phyloP scores from a whole-genome alignment of 2,888 invertebrate species.

The Cancer borealis region DNA sequence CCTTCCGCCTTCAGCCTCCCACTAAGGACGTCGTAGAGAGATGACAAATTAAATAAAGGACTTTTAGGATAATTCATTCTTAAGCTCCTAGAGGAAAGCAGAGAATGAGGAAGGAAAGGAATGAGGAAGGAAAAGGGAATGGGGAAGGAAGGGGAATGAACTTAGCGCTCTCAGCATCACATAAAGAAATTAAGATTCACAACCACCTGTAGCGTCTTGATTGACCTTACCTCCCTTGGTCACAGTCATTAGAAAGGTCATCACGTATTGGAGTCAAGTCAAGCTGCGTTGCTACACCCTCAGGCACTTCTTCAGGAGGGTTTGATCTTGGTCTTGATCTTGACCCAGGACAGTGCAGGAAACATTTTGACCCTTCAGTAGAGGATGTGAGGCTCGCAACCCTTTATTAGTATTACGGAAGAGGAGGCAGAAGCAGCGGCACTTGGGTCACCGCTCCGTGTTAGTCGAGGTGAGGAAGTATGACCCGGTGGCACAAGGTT shows the following conservation, averaged over 20 bases:
- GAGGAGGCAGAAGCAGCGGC: not conserved
- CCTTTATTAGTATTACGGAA: not conserved
- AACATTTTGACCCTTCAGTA: no score
- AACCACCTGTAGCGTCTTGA: not conserved
- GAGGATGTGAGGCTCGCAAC: not conserved
- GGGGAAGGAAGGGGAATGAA: not conserved
- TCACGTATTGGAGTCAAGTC: not conserved
- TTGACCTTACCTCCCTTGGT: not conserved
- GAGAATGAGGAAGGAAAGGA: no score
- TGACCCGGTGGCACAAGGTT: slow-evolving; percentile 38
- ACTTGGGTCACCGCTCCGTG: not conserved
- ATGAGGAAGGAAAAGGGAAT: no score
- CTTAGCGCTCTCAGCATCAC: not conserved
- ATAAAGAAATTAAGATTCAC: not conserved
- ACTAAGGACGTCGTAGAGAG: not conserved
- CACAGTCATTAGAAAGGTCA: not conserved
- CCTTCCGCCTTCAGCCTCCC: not conserved
- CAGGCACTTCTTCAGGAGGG: not conserved
- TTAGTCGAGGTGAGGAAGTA: slow-evolving; percentile 51
- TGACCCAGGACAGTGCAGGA: no score
- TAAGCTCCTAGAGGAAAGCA: not conserved
- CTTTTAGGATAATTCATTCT: not conserved
- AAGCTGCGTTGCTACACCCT: not conserved
- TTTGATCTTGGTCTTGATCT: no score
- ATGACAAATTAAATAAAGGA: not conserved